phyloP scores from a whole-genome alignment of 2,888 invertebrate genomes.

The Pandemis heparana region DNA sequence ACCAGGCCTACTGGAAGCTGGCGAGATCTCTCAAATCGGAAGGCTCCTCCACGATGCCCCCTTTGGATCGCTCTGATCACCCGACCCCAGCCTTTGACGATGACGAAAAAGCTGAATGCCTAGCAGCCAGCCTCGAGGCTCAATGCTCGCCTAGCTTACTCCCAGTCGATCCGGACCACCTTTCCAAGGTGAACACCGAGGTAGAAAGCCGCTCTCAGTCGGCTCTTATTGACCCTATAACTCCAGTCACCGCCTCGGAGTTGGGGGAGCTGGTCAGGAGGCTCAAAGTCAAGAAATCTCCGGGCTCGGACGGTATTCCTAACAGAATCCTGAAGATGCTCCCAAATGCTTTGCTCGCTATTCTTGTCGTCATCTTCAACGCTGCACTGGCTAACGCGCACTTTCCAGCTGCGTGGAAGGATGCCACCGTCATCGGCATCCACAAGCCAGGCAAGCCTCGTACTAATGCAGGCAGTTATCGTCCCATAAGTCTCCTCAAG shows the following conservation, averaged over 20 bases:
- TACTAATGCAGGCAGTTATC: background rate
- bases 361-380: background rate
- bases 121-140: too few species aligned
- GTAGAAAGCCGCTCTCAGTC: too few species aligned
- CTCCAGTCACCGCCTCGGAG: background rate
- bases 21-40: conserved; percentile 19
- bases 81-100: background rate
- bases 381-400: background rate
- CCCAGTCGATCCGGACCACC: too few species aligned
- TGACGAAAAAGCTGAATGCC: conserved; percentile 9
- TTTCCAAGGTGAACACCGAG: too few species aligned
- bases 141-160: too few species aligned
- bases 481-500: conserved; percentile 1
- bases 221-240: too few species aligned
- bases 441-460: conserved; percentile 11
- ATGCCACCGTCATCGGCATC: background rate
- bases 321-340: background rate
- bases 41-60: background rate
- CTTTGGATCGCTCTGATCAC: background rate
- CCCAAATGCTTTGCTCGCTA: fast-evolving
- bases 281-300: background rate
- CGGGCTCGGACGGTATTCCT: background rate
- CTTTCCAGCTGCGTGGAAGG: background rate
- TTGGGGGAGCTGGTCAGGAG: too few species aligned
- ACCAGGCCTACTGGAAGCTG: conserved; percentile 14